These are phyloP conservation scores for Ammodytes marinus DNA, from an alignment of 2,113 vertebrate species.

Conservation along the genomic window DNA sequence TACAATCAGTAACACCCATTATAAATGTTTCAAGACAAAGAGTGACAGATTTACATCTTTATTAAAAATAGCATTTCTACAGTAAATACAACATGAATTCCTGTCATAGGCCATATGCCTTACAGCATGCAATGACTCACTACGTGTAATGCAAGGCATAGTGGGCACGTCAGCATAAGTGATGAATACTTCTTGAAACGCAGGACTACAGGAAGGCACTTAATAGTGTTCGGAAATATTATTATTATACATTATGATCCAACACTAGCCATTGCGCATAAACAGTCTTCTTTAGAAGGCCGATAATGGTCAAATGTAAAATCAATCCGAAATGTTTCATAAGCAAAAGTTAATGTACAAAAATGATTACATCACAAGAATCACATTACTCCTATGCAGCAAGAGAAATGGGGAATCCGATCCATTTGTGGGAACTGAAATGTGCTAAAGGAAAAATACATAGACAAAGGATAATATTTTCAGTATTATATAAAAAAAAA, in stretches of 20 bases:
- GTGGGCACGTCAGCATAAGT: slow-evolving; percentile 47
- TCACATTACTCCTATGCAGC: slow-evolving; percentile 38
- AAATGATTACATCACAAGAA: background rate
- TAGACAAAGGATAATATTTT: background rate
- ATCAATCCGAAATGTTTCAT: background rate
- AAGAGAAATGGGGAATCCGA: slow-evolving; percentile 15
- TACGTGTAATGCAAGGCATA: slow-evolving; percentile 53
- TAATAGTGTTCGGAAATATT: slow-evolving; percentile 51
- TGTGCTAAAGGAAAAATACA: background rate
- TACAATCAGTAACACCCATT: background rate
- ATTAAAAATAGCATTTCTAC: slow-evolving; percentile 61
- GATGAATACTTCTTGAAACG: slow-evolving; percentile 47
- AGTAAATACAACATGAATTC: slow-evolving; percentile 42
- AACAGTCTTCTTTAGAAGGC: background rate
- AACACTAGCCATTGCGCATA: slow-evolving; percentile 18
- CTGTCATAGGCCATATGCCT: slow-evolving; percentile 28
- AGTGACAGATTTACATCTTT: slow-evolving; percentile 44
- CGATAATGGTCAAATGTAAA: slow-evolving; percentile 1
- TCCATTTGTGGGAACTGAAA: slow-evolving; percentile 10
- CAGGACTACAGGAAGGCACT: slow-evolving; percentile 81
- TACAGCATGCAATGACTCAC: slow-evolving; percentile 47
- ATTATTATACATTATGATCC: slow-evolving; percentile 21
- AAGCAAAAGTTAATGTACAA: background rate
- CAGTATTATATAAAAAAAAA: slow-evolving; percentile 33
- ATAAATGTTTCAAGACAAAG: slow-evolving; percentile 24